These are phyloP conservation scores for Pristionchus exspectatus DNA, from an alignment of 2,888 invertebrate species.

Conservation along the genomic window DNA sequence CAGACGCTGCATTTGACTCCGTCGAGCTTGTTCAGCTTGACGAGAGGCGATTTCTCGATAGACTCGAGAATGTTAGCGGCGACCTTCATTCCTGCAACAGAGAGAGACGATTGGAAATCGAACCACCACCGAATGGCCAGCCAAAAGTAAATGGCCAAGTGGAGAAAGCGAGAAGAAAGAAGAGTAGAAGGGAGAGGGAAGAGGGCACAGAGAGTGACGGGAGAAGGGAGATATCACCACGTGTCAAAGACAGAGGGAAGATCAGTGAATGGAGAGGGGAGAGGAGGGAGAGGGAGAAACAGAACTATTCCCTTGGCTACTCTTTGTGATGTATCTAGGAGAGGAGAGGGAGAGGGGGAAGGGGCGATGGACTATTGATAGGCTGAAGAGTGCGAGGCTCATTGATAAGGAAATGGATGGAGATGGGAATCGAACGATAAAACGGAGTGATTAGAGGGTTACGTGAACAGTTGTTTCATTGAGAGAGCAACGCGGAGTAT, in stretches of 20 bases:
- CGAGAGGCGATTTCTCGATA: slow-evolving; percentile 50
- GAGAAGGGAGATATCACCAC: neutral
- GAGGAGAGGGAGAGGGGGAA: neutral
- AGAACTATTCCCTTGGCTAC: neutral
- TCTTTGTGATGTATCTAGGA: slow-evolving; percentile 15
- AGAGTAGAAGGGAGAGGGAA: slow-evolving; percentile 1
- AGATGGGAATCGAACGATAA: neutral
- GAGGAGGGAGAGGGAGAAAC: slow-evolving; percentile 10
- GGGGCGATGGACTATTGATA: neutral
- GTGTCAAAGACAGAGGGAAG: slow-evolving; percentile 38
- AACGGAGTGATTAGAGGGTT: neutral
- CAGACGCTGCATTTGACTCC: slow-evolving; percentile 53
- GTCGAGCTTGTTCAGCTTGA: slow-evolving; percentile 54
- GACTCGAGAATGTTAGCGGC: slow-evolving; percentile 36
- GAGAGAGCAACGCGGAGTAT: neutral
- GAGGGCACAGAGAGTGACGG: slow-evolving; percentile 8
- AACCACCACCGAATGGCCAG: neutral
- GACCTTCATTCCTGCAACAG: slow-evolving; percentile 19
- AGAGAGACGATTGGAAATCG: neutral
- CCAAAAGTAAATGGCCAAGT: neutral
- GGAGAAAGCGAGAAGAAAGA: neutral
- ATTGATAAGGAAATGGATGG: neutral
- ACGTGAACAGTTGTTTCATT: slow-evolving; percentile 14
- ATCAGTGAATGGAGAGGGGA: neutral
- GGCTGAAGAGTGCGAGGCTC: neutral